A percentile compares a stretch with the other conserved stretches of the same genome.
Evolutionary conservation across 2,888 invertebrate species (phyloP).

Genomic region (Drosophila borealis): DNA sequence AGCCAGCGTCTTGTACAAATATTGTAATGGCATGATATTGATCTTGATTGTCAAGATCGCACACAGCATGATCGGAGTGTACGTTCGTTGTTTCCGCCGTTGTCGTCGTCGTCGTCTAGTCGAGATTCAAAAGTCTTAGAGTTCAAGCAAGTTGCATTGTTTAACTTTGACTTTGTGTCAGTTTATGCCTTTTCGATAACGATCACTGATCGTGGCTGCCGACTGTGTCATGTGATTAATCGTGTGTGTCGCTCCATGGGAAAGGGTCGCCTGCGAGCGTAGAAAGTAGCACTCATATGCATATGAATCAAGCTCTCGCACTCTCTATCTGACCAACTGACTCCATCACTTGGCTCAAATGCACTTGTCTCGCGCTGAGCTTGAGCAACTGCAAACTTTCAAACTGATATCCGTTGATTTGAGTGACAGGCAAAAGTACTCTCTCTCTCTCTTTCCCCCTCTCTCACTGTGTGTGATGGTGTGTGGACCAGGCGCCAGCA

Average conservation of each 20-base stretch:
- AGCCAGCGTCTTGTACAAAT: constrained; percentile 72
- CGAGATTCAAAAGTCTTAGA: constrained; percentile 33
- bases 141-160: constrained; percentile 75
- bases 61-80: constrained; percentile 69
- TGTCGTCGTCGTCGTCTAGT: constrained; percentile 34
- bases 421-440: constrained; percentile 45
- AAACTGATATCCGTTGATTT: constrained; percentile 35
- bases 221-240: constrained; percentile 70
- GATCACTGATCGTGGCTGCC: constrained; percentile 69
- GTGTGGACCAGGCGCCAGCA: constrained; percentile 44
- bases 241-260: constrained; percentile 70
- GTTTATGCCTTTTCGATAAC: constrained; percentile 63
- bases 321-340: constrained; percentile 20
- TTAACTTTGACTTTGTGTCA: constrained; percentile 78
- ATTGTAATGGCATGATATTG: constrained; percentile 75
- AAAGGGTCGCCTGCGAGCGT: constrained; percentile 58
- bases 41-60: constrained; percentile 79
- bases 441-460: background rate
- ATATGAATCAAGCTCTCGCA: constrained; percentile 49
- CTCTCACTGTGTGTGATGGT: background rate
- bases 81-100: constrained; percentile 15
- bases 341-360: constrained; percentile 28
- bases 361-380: constrained; percentile 50
- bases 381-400: constrained; percentile 61
- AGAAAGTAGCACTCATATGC: constrained; percentile 78